A percentile compares a stretch with the other conserved stretches of the same genome.
phyloP scores from a whole-genome alignment of 1,140 invertebrate genomes.

The Drosophila subpulchrella region DNA sequence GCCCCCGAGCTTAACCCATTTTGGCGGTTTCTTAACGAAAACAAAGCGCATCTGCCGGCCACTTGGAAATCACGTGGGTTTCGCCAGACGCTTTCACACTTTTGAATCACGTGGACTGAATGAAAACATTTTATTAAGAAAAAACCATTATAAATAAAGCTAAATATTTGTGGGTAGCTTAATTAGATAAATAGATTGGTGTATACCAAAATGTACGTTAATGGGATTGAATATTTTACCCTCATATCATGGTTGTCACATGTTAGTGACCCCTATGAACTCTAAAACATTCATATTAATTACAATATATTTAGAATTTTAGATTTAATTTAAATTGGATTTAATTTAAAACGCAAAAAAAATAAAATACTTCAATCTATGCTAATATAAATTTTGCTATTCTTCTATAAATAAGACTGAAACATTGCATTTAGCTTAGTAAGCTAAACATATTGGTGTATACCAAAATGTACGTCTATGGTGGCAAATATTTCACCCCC shows the following conservation, averaged over 20 bases:
- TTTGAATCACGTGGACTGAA: not conserved
- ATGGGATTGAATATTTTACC: not conserved
- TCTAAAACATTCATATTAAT: not conserved
- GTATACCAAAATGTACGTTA: not conserved
- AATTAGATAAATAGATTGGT: not conserved
- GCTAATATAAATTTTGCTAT: no score
- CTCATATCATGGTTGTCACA: not conserved
- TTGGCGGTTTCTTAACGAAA: not conserved
- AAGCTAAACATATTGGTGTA: no score
- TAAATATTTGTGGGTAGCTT: not conserved
- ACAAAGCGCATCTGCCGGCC: not conserved
- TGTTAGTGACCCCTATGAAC: not conserved
- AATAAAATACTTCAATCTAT: no score
- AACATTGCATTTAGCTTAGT: no score
- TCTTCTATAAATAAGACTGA: no score
- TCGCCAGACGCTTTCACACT: not conserved
- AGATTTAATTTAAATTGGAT: no score
- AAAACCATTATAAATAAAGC: not conserved
- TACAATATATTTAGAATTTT: not conserved
- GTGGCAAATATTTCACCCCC: no score
- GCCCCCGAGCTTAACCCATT: constrained; percentile 22
- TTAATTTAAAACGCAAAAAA: no score
- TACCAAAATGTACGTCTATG: no score
- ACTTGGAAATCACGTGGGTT: constrained; percentile 2
- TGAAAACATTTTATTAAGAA: not conserved